phyloP scores from a whole-genome alignment of 2,888 invertebrate species.

The Drosophila anomalata region DNA sequence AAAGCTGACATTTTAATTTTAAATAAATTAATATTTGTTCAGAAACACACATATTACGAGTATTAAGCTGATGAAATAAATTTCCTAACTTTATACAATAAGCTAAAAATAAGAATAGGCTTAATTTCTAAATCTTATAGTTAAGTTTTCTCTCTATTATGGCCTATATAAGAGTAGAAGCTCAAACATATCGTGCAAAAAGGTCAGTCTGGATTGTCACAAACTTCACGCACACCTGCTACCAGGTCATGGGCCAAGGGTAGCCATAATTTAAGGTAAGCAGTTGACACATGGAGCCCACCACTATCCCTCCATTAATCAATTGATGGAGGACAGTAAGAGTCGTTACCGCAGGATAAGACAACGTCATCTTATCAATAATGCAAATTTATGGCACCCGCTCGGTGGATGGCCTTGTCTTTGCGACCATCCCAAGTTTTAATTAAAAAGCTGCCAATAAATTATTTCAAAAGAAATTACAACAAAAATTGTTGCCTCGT shows the following conservation, averaged over 20 bases:
- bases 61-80: too few species aligned
- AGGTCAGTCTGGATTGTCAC: conserved; percentile 8
- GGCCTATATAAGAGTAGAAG: too few species aligned
- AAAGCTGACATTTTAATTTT: too few species aligned
- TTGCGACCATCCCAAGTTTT: conserved; percentile 55
- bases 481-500: conserved; percentile 74
- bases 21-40: too few species aligned
- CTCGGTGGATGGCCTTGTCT: conserved; percentile 40
- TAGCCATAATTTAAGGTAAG: conserved; percentile 56
- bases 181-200: not conserved
- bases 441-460: conserved; percentile 78
- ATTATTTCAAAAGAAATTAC: conserved; percentile 76
- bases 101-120: not conserved
- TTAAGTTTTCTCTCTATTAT: not conserved
- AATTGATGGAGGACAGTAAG: conserved; percentile 45
- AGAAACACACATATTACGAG: too few species aligned
- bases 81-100: too few species aligned
- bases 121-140: not conserved
- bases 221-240: conserved; percentile 55
- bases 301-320: conserved; percentile 50
- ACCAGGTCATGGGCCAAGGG: conserved; percentile 5
- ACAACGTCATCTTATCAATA: conserved; percentile 37
- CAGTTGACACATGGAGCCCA: conserved; percentile 58
- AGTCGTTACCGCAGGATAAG: conserved; percentile 21
- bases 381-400: conserved; percentile 60